These are phyloP conservation scores for Diadema setosum DNA, from an alignment of 35 echinoderm and acorn worm species.

Conservation along the genomic window DNA sequence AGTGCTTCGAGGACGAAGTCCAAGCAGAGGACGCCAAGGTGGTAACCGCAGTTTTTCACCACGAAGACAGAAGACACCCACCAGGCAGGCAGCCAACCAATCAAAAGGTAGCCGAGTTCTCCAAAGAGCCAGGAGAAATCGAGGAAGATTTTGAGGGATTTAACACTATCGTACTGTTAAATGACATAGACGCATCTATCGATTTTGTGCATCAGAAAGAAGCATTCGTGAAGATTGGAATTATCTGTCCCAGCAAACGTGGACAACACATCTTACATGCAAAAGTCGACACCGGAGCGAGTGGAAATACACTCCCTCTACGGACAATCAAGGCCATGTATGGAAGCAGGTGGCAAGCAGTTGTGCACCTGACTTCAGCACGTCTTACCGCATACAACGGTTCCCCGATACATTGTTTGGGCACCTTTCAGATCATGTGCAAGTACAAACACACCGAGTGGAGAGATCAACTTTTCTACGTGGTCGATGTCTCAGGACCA, in stretches of 20 bases:
- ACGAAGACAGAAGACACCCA: background rate
- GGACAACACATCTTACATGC: background rate
- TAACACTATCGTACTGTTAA: background rate
- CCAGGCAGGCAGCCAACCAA: background rate
- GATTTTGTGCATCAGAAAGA: background rate
- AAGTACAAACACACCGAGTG: background rate
- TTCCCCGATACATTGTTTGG: background rate
- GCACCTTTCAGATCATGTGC: background rate
- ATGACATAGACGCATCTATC: background rate
- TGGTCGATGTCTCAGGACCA: conserved; percentile 39
- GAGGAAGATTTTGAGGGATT: background rate
- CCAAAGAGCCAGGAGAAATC: background rate
- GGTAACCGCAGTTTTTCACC: too few relatives aligned
- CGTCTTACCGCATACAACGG: conserved; percentile 1
- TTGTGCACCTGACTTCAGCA: background rate
- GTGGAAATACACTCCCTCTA: conserved; percentile 9
- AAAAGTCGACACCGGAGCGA: conserved; percentile 54
- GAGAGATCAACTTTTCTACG: conserved; percentile 12
- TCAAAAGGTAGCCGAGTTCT: background rate
- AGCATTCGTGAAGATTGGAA: background rate
- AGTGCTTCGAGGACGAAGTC: background rate
- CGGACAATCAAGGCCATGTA: background rate
- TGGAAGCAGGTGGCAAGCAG: background rate
- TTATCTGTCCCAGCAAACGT: background rate
- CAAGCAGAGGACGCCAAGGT: background rate